Conservation (phyloP, 2,888 invertebrate genomes). For the Clusia tigrina region DNA sequence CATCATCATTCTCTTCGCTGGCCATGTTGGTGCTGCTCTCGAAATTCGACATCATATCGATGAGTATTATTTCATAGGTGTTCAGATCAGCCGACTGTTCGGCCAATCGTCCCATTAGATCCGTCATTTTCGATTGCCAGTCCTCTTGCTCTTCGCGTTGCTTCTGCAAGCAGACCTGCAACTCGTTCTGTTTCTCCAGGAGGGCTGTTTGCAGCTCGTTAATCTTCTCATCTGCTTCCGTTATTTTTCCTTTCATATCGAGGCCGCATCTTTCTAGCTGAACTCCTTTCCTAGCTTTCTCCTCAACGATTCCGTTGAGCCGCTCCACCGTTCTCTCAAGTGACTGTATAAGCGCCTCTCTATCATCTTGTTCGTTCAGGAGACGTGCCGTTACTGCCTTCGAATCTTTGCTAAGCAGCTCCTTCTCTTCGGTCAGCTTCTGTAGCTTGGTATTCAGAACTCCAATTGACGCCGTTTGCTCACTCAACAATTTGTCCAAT, state of each 20-base stretch:
- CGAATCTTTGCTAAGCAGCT: conserved; percentile 21
- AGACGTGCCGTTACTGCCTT: conserved; percentile 23
- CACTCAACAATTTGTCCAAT: conserved; percentile 17
- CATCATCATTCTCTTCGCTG: background rate
- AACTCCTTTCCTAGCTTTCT: conserved; percentile 26
- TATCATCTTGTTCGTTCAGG: conserved; percentile 35
- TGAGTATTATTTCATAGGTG: conserved; percentile 23
- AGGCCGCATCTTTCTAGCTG: conserved; percentile 23
- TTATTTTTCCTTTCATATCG: conserved; percentile 26
- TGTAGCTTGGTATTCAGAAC: conserved; percentile 21
- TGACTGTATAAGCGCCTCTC: conserved; percentile 30
- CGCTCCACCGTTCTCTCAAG: conserved; percentile 38
- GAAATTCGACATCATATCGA: conserved; percentile 31
- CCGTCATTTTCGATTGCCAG: conserved; percentile 28
- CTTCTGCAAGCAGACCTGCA: conserved; percentile 30
- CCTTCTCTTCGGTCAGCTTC: conserved; percentile 27
- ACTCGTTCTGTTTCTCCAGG: conserved; percentile 30
- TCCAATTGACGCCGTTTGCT: conserved; percentile 18
- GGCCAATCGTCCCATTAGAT: conserved; percentile 24
- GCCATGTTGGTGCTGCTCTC: conserved; percentile 30
- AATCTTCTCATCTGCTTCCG: conserved; percentile 20
- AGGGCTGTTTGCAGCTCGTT: conserved; percentile 34
- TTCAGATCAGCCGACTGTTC: conserved; percentile 31
- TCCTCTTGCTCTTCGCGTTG: conserved; percentile 32
- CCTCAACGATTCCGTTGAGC: conserved; percentile 28